These are phyloP conservation scores for Phenganax subtilis DNA, from an alignment of 92 coral and sea anemone genomes.

Conservation along the genomic window DNA sequence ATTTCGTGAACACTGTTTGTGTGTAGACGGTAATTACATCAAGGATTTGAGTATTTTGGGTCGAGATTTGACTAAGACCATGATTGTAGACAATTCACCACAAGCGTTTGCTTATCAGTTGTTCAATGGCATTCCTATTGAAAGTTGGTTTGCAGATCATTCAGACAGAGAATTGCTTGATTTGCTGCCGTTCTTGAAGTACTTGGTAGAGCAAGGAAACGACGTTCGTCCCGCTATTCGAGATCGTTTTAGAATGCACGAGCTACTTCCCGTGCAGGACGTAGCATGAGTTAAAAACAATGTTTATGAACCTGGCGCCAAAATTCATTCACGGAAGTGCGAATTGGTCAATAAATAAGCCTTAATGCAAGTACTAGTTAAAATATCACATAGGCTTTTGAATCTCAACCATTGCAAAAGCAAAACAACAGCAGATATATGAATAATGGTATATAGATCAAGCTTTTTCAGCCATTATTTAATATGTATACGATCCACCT, in stretches of 20 bases:
- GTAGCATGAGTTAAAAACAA: constrained; percentile 22
- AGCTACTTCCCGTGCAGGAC: constrained; percentile 47
- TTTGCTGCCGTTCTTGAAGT: constrained; percentile 83
- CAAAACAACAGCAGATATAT: not conserved
- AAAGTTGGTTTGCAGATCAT: constrained; percentile 98
- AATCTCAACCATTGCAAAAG: no score
- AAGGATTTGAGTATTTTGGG: constrained; percentile 95
- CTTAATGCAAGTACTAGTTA: not conserved
- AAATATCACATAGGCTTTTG: no score
- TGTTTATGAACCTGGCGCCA: constrained; percentile 26
- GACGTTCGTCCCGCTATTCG: constrained; percentile 93
- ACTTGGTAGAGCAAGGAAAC: constrained; percentile 75
- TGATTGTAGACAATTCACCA: constrained; percentile 99
- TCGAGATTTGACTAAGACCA: constrained; percentile 93
- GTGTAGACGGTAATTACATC: constrained; percentile 97
- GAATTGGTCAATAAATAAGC: not conserved
- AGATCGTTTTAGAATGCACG: constrained; percentile 99
- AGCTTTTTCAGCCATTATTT: not conserved
- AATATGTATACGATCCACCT: constrained; percentile 5
- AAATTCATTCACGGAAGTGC: constrained; percentile 15
- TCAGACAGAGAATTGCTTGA: constrained; percentile 85
- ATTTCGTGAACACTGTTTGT: constrained; percentile 96
- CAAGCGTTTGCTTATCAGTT: constrained; percentile 99
- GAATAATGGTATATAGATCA: not conserved
- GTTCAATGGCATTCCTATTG: constrained; percentile 97